Base-by-base conservation (phyloP, 2,113 vertebrate genomes). In the Tylochromis polylepis region DNA sequence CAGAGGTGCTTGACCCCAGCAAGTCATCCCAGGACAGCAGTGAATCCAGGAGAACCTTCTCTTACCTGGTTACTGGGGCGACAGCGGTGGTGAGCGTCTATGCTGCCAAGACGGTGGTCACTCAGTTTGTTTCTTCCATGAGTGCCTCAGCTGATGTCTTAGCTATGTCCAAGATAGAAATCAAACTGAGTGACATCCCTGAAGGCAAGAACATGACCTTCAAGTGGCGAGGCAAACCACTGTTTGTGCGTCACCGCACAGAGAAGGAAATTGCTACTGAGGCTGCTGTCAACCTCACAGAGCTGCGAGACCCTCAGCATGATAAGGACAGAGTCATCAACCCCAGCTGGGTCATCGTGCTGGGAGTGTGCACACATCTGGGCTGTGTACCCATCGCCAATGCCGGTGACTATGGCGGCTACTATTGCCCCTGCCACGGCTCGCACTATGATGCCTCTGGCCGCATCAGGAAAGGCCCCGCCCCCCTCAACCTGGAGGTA, bases 131-230 rank as follows among this genome's bases (percentile, higher is more conserved):
- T 38, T 96, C 97, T 34, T 97, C 97, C 92, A 97, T 99, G 97
- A 99, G 97, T 5, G 97, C 98, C 36, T 98, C 98, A 1, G 98
- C 98, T 0, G 98, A 99, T 1, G 97, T 99, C 43, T 82, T 99
- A 87, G 98, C 98, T 0, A 65, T 98, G 96, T 98, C 97, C 1
- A 97, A 99, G 93, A 97, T 98, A 0, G 98, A 99, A 92, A 93
- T 99, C 91, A 98, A 99, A 95, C 90, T 99, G 6, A 78, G 90
- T 0, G 97, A 98, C 89, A 98, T 99, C 93, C 97, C 97, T 0
- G 98, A 99, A 94, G 98, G 98, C 90, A 99, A 98, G 95, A 99
- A 98, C 89, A 87, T 99, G 96, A 97, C 97, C 90, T 98, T 99
- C 94, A 98, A 98, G 86, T 98, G 97, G 98, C 95, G 97, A 92